Conservation (phyloP, 2,888 invertebrate species). For the Mechanitis mazaeus region DNA sequence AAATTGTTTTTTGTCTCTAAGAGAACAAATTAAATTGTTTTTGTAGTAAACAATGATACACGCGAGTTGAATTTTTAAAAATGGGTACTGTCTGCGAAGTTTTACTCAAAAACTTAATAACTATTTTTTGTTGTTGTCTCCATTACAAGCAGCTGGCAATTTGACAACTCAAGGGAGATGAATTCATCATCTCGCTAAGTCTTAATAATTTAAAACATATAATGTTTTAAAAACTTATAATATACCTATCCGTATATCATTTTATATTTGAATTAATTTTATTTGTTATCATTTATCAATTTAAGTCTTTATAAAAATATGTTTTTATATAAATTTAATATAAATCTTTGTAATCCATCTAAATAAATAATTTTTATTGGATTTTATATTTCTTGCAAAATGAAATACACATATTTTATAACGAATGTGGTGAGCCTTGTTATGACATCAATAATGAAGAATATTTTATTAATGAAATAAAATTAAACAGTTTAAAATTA, state of each 20-base stretch:
- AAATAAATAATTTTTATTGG: not conserved
- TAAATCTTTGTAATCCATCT: constrained; percentile 14
- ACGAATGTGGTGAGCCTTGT: too few species aligned
- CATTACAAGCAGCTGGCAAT: constrained; percentile 4
- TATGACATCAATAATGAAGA: too few species aligned
- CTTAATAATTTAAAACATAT: not conserved
- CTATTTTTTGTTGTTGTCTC: constrained; percentile 1
- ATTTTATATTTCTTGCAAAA: not conserved
- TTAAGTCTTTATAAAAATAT: not conserved
- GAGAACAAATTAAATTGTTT: constrained; percentile 1
- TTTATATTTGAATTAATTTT: too few species aligned
- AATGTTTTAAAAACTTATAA: too few species aligned
- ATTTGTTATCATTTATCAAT: too few species aligned
- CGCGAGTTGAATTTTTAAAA: constrained; percentile 3
- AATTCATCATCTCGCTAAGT: not conserved
- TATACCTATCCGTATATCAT: too few species aligned
- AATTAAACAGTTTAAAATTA: too few species aligned
- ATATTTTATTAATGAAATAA: too few species aligned
- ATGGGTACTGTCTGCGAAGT: not conserved
- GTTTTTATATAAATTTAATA: not conserved
- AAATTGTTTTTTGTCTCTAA: not conserved
- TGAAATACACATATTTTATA: too few species aligned
- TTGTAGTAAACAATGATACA: constrained; percentile 1
- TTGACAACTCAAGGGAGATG: not conserved
- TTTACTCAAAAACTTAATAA: not conserved